Evolutionary conservation across 2,797 vertebrate genomes (phyloP).

Genomic region (Onychomys leucogaster): DNA sequence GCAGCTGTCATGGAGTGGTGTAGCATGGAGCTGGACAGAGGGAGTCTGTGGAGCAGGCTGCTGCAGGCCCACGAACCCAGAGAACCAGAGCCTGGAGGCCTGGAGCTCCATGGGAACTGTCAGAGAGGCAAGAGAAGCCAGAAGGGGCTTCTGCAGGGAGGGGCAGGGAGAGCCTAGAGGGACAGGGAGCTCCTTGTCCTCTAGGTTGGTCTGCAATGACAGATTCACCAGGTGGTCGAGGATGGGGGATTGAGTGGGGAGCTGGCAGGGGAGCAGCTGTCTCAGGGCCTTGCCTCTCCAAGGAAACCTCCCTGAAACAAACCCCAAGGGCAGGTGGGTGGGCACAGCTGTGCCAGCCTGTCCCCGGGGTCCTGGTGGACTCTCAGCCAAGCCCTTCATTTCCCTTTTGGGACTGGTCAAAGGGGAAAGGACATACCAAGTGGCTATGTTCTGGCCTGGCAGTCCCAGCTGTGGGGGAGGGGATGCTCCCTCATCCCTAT

Average conservation of each 20-base stretch:
- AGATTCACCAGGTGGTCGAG: not conserved
- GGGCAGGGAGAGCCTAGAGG: too few relatives aligned
- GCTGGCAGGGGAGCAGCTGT: slow-evolving; percentile 32
- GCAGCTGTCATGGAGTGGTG: rapidly evolving
- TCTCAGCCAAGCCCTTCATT: not conserved
- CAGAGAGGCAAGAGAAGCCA: not conserved
- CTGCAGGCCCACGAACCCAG: not conserved
- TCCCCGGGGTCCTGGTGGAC: not conserved
- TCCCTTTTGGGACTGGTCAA: not conserved
- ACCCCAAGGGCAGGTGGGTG: not conserved
- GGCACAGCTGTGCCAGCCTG: slow-evolving; percentile 37
- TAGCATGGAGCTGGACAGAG: rapidly evolving
- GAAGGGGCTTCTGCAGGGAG: not conserved
- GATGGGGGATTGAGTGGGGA: not conserved
- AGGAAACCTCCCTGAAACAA: slow-evolving; percentile 36
- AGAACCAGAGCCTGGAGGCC: rapidly evolving
- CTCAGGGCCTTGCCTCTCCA: not conserved
- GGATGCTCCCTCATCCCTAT: not conserved
- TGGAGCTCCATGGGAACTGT: not conserved
- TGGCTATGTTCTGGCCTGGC: not conserved
- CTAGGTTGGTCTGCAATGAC: not conserved
- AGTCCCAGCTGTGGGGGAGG: not conserved
- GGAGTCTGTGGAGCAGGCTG: not conserved
- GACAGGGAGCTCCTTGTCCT: not conserved
- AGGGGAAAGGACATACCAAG: not conserved